A percentile compares a stretch with the other conserved stretches of the same genome.
Evolutionary conservation across 2,797 vertebrate genomes (phyloP).

Genomic region (Danio albolineatus): DNA sequence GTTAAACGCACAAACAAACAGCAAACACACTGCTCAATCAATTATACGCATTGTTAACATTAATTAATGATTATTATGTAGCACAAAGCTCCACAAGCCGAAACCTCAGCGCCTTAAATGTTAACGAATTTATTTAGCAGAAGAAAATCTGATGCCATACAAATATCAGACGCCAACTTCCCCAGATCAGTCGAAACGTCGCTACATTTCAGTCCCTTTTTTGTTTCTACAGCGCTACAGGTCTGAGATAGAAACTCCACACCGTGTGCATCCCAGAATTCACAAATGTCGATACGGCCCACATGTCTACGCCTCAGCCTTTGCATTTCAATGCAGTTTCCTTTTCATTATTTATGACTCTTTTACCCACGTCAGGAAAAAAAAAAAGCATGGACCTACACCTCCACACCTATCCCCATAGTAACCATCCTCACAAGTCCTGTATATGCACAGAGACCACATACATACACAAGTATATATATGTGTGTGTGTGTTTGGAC

Average conservation of each 20-base stretch:
- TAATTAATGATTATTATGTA: neutral
- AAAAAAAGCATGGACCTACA: constrained; percentile 65
- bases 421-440: constrained; percentile 70
- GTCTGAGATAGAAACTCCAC: constrained; percentile 57
- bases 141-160: neutral
- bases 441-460: constrained; percentile 47
- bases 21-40: neutral
- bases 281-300: constrained; percentile 82
- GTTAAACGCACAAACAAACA: too few species aligned
- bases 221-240: constrained; percentile 30
- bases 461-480: constrained; percentile 21
- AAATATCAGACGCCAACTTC: neutral
- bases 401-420: constrained; percentile 77
- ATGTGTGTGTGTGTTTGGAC: constrained; percentile 6
- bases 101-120: too few species aligned
- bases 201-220: constrained; percentile 6
- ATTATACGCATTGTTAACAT: neutral
- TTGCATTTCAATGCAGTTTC: constrained; percentile 85
- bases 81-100: too few species aligned
- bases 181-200: constrained; percentile 3
- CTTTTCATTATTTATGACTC: constrained; percentile 84
- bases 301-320: constrained; percentile 76
- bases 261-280: constrained; percentile 81
- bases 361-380: constrained; percentile 81
- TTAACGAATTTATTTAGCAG: too few species aligned